These are phyloP conservation scores for Leptinotarsa lineolata DNA, from an alignment of 1,140 invertebrate genomes.

Conservation along the genomic window DNA sequence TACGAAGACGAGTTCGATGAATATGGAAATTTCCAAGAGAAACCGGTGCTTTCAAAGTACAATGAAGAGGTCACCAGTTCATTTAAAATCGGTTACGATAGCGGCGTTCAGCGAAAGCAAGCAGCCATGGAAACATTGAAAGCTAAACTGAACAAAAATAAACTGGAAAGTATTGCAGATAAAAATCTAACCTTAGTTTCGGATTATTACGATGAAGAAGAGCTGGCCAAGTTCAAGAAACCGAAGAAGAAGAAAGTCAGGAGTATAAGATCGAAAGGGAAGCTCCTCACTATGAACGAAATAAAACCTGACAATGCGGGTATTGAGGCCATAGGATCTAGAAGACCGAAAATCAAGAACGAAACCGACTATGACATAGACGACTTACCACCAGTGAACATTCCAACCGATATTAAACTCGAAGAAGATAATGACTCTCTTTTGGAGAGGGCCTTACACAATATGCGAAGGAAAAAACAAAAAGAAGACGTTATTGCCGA, in stretches of 20 bases:
- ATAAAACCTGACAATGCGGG: constrained; percentile 60
- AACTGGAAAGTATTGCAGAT: constrained; percentile 72
- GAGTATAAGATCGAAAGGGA: constrained; percentile 61
- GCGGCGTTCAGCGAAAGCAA: constrained; percentile 57
- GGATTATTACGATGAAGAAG: constrained; percentile 86
- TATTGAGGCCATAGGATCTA: constrained; percentile 62
- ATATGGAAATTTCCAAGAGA: constrained; percentile 72
- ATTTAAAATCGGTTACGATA: constrained; percentile 77
- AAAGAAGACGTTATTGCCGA: constrained; percentile 58
- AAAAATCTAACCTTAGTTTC: constrained; percentile 75
- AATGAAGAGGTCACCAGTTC: constrained; percentile 90
- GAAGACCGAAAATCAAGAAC: constrained; percentile 48
- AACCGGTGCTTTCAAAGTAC: constrained; percentile 86
- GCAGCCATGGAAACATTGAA: constrained; percentile 61
- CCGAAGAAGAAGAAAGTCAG: constrained; percentile 89
- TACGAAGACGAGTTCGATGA: constrained; percentile 89
- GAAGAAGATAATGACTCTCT: constrained; percentile 79
- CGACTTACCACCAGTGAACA: constrained; percentile 54
- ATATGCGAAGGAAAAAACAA: constrained; percentile 75
- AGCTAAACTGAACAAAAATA: constrained; percentile 68
- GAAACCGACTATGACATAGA: constrained; percentile 58
- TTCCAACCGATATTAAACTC: constrained; percentile 58
- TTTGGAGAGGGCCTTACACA: constrained; percentile 73
- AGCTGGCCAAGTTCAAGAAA: constrained; percentile 88
- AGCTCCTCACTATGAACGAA: constrained; percentile 63